These are phyloP conservation scores for Holothuria scabra DNA, from an alignment of 53 echinoderm and acorn worm species.

Conservation along the genomic window DNA sequence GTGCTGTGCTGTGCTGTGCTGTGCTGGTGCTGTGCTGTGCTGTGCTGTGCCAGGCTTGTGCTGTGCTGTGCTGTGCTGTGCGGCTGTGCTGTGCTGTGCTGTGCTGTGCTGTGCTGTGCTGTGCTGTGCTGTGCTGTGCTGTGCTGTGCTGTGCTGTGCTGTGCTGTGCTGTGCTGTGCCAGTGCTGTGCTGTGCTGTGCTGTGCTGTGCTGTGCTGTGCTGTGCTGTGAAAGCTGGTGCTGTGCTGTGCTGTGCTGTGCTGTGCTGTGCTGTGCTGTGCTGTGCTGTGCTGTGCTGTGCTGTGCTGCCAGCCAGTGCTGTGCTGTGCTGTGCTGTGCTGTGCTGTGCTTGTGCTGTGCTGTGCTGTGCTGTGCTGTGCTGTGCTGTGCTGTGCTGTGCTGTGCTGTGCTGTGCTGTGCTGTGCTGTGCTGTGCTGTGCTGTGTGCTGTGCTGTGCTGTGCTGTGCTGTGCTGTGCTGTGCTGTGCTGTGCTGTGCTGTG, in stretches of 20 bases:
- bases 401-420: slow-evolving; percentile 28
- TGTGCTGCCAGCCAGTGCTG: too few relatives aligned
- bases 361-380: slow-evolving; percentile 27
- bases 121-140: slow-evolving; percentile 17
- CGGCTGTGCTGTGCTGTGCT: too few relatives aligned
- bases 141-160: slow-evolving; percentile 24
- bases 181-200: too few relatives aligned
- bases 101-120: slow-evolving; percentile 27
- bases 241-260: slow-evolving; percentile 1
- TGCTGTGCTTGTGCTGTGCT: too few relatives aligned
- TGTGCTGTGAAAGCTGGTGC: background rate
- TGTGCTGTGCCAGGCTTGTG: too few relatives aligned
- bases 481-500: too few relatives aligned
- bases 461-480: slow-evolving; percentile 30
- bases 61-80: too few relatives aligned
- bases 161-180: background rate
- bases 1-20: background rate
- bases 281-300: background rate
- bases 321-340: background rate
- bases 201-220: background rate
- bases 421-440: too few relatives aligned
- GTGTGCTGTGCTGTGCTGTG: too few relatives aligned
- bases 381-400: slow-evolving; percentile 7
- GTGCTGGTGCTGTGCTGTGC: too few relatives aligned
- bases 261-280: background rate